Evolutionary conservation across 2,888 invertebrate species (phyloP), one percentile per base, ranked within the genome.

Genomic region (Caenorhabditis sp.): DNA sequence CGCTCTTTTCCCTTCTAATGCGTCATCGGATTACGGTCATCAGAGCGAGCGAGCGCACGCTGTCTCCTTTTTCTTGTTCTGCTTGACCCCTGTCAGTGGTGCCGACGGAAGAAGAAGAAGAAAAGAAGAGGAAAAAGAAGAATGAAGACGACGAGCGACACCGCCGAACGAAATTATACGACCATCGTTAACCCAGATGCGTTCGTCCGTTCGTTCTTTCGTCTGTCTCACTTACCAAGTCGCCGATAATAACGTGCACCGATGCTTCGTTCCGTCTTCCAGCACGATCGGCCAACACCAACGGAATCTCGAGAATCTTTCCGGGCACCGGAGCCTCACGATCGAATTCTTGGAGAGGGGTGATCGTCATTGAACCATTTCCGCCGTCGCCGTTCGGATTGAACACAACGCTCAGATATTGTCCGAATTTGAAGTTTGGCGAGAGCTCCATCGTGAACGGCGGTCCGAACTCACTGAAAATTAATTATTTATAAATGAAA

Each of bases 321-420:
- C 86, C 87, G 1, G 85, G 86, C 11, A 81, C 76, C 17, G 81
- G 71, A 7, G 79, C 82, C 61, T 88, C 88, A 9, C 88, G 80
- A 66, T 88, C 88, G 65, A 88, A 86, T 35, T 74, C 68, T 39
- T 79, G 92, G 35, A 95, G 92, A 0, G 97, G 96, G 2, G 94
- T 94, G n/a, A 99, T 94, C 58, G 95, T 94, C 53, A 97, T 98
- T 94, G 96, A 95, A 41, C 98, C 98, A 89, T 96, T 96, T 52
- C 96, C 96, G 88, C 96, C 96, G 55, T 96, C 96, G 82, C 96
- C 96, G 92, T 95, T 95, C 91, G 95, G 95, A 92, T 96, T 95
- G 91, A 96, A 96, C 90, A 95, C 95, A 61, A 98, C 95, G 92
- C 95, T 95, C 90, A 98, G 96, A 26, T 95, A 95, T 35, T 95